Conservation (phyloP, 2,888 invertebrate genomes). For the Lochmaea crataegi region DNA sequence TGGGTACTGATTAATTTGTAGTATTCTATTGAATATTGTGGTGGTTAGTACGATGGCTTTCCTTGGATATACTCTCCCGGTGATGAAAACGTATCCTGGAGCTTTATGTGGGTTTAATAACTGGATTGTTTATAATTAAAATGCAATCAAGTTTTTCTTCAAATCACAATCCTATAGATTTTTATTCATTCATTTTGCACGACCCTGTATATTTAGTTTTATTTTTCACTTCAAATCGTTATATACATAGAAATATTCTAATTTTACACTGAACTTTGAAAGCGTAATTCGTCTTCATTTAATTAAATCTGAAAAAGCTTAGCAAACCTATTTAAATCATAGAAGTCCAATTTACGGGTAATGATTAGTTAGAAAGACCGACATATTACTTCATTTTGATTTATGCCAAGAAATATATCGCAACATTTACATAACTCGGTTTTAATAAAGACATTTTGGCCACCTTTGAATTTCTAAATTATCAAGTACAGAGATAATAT, state of each 20-base stretch:
- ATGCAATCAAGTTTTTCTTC: too few relatives aligned
- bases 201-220: too few relatives aligned
- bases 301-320: conserved; percentile 33
- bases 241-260: conserved; percentile 5
- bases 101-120: too few relatives aligned
- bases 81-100: too few relatives aligned
- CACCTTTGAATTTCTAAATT: conserved; percentile 4
- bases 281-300: conserved; percentile 38
- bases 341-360: conserved; percentile 16
- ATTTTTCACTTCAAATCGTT: too few relatives aligned
- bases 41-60: too few relatives aligned
- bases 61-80: too few relatives aligned
- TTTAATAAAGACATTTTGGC: neutral
- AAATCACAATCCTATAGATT: too few relatives aligned
- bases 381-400: conserved; percentile 18
- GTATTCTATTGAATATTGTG: too few relatives aligned
- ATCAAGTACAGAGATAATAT: neutral
- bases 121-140: too few relatives aligned
- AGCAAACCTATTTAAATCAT: conserved; percentile 22
- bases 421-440: conserved; percentile 6
- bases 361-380: conserved; percentile 11
- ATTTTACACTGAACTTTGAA: conserved; percentile 18
- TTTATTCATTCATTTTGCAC: too few relatives aligned
- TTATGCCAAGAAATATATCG: conserved; percentile 9
- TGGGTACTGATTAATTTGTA: too few relatives aligned